phyloP scores from a whole-genome alignment of 2,113 vertebrate genomes.

The Neomonachus schauinslandi region DNA sequence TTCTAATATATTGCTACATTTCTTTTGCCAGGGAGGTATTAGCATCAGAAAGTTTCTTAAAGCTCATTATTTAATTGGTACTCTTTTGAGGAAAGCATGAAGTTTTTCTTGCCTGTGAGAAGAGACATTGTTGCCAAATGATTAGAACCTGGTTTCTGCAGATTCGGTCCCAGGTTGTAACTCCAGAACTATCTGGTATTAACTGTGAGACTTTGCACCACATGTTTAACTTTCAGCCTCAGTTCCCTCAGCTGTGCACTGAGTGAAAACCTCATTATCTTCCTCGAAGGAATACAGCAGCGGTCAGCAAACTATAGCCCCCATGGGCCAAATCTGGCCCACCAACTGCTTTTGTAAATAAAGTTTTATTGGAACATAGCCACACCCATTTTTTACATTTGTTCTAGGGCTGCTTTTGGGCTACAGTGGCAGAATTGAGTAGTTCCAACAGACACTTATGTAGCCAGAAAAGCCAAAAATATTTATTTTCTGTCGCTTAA shows the following conservation, averaged over 20 bases:
- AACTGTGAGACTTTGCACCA: not conserved
- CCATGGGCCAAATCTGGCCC: not conserved
- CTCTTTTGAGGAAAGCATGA: not conserved
- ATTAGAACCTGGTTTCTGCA: not conserved
- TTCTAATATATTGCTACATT: not conserved
- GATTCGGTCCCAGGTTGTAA: not conserved
- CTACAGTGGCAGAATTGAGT: not conserved
- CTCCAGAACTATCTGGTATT: not conserved
- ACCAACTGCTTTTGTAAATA: not conserved
- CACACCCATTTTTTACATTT: not conserved
- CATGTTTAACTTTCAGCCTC: not conserved
- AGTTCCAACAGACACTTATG: not conserved
- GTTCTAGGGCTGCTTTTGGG: not conserved
- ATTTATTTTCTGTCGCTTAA: not conserved
- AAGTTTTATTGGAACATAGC: not conserved
- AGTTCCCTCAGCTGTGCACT: not conserved
- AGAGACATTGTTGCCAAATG: not conserved
- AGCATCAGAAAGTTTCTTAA: not conserved
- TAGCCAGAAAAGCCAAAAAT: not conserved
- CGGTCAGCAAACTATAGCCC: not conserved
- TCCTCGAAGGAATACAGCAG: not conserved
- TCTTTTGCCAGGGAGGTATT: not conserved
- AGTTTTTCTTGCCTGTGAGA: not conserved
- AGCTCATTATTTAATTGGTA: conserved; percentile 37
- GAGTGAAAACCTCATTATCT: not conserved